phyloP scores from a whole-genome alignment of 2,888 invertebrate genomes.

The Habroteleia sp. region DNA sequence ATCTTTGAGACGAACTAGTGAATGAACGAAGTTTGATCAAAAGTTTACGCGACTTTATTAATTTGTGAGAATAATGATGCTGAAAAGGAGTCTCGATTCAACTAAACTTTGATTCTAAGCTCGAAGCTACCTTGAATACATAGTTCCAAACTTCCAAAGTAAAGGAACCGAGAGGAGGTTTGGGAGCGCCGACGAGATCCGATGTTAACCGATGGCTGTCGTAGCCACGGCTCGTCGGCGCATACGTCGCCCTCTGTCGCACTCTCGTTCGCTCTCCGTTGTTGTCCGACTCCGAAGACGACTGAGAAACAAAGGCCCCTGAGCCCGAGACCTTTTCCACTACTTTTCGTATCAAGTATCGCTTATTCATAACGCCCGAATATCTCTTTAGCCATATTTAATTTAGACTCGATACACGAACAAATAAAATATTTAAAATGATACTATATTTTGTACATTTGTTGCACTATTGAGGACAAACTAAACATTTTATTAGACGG shows the following conservation, averaged over 20 bases:
- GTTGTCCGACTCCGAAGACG: neutral
- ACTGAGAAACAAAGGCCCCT: constrained; percentile 56
- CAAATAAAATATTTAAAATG: too few species aligned
- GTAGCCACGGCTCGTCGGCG: neutral
- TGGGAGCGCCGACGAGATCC: constrained; percentile 31
- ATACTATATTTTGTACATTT: too few species aligned
- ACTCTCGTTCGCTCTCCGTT: constrained; percentile 1
- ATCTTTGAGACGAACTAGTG: constrained; percentile 16
- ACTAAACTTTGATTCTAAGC: constrained; percentile 57
- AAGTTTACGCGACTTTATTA: constrained; percentile 51
- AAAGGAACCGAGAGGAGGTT: constrained; percentile 1
- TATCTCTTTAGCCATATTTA: too few species aligned
- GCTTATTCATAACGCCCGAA: constrained; percentile 7
- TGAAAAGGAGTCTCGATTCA: constrained; percentile 46
- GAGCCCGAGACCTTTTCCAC: constrained; percentile 23
- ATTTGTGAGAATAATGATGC: constrained; percentile 54
- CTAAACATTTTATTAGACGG: too few species aligned
- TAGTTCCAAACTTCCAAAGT: constrained; percentile 42
- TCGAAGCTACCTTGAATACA: constrained; percentile 43
- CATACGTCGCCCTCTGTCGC: constrained; percentile 4
- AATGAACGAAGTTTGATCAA: constrained; percentile 28
- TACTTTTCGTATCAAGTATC: constrained; percentile 34
- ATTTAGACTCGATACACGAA: too few species aligned
- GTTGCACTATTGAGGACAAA: too few species aligned
- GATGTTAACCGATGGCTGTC: constrained; percentile 39